These are phyloP conservation scores for Pseudomyrmex concolor DNA, from an alignment of 1,140 invertebrate species.

Conservation along the genomic window DNA sequence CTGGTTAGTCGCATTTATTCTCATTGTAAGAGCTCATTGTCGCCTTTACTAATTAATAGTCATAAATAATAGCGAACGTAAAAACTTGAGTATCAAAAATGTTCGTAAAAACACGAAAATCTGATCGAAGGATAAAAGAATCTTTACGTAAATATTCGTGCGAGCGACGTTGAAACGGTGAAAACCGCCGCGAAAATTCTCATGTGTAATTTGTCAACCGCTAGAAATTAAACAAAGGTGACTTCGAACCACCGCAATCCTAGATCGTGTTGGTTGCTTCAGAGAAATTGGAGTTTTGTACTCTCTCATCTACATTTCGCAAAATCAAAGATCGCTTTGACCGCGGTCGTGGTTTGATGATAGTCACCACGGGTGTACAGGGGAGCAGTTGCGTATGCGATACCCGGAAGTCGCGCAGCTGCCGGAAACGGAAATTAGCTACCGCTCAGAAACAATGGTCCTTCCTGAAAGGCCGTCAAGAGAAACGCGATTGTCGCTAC, in stretches of 20 bases:
- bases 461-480: slow-evolving; percentile 5
- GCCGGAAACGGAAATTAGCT: slow-evolving; percentile 83
- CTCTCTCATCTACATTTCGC: slow-evolving; percentile 43
- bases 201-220: slow-evolving; percentile 47
- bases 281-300: slow-evolving; percentile 52
- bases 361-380: background rate
- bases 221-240: slow-evolving; percentile 52
- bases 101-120: background rate
- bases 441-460: slow-evolving; percentile 76
- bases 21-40: background rate
- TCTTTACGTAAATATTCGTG: background rate
- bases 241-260: slow-evolving; percentile 41
- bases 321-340: slow-evolving; percentile 67
- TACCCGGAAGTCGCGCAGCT: slow-evolving; percentile 77
- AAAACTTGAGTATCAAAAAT: background rate
- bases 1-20: background rate
- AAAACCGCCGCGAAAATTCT: background rate
- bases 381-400: slow-evolving; percentile 57
- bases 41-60: background rate
- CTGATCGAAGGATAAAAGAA: slow-evolving; percentile 15
- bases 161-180: background rate
- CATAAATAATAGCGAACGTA: background rate
- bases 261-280: slow-evolving; percentile 26
- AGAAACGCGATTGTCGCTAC: slow-evolving; percentile 38
- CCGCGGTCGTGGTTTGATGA: slow-evolving; percentile 50